These are phyloP conservation scores for Chouioia cunea DNA, from an alignment of 2,888 invertebrate genomes.

Conservation along the genomic window DNA sequence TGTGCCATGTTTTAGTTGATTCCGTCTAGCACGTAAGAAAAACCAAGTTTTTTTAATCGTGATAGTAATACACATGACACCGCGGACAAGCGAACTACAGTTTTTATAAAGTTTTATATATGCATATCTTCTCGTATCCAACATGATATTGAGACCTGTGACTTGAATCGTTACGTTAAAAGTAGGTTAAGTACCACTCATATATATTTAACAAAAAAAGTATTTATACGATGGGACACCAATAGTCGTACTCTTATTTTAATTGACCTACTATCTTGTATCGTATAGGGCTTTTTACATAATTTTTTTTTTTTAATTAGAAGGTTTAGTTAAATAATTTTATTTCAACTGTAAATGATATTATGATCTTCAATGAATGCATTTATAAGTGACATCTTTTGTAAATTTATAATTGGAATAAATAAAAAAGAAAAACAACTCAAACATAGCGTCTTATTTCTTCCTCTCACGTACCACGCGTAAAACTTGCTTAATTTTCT, in stretches of 20 bases:
- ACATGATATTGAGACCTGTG: slow-evolving; percentile 46
- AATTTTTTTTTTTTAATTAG: slow-evolving; percentile 43
- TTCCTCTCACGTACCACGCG: too few species aligned
- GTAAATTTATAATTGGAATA: slow-evolving; percentile 45
- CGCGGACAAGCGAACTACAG: slow-evolving; percentile 33
- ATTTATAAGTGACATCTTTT: slow-evolving; percentile 44
- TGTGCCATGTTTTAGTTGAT: slow-evolving; percentile 46
- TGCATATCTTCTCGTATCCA: slow-evolving; percentile 7
- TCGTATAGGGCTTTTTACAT: slow-evolving; percentile 40
- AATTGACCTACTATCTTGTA: slow-evolving; percentile 41
- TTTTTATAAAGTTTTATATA: slow-evolving; percentile 47
- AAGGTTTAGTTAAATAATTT: slow-evolving; percentile 37
- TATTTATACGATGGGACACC: slow-evolving; percentile 42
- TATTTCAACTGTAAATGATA: slow-evolving; percentile 45
- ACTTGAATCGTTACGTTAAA: slow-evolving; percentile 37
- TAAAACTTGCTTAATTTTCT: too few species aligned
- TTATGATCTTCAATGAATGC: slow-evolving; percentile 39
- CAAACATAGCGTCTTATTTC: too few species aligned
- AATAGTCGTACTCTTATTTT: slow-evolving; percentile 43
- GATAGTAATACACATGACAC: slow-evolving; percentile 37
- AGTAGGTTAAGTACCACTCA: slow-evolving; percentile 47
- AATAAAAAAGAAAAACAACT: slow-evolving; percentile 35
- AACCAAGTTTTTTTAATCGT: slow-evolving; percentile 16
- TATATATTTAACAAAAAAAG: slow-evolving; percentile 40
- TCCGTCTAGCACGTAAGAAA: slow-evolving; percentile 38